These are phyloP conservation scores for Chaetura pelagica DNA, from an alignment of 2,113 vertebrate genomes.

Conservation along the genomic window DNA sequence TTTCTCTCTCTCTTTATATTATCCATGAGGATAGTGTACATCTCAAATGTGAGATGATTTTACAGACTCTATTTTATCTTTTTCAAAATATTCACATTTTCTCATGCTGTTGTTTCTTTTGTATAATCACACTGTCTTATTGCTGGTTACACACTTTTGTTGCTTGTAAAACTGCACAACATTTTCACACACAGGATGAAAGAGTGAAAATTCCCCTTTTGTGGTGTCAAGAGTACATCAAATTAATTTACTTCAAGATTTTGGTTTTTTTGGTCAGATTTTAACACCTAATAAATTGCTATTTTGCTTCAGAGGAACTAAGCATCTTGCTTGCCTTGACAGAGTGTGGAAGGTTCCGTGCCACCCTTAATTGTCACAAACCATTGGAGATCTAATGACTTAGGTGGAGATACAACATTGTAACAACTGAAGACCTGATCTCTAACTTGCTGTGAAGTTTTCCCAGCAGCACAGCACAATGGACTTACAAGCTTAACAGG, in stretches of 20 bases:
- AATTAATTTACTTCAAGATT: neutral
- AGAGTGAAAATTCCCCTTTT: neutral
- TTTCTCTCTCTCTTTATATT: neutral
- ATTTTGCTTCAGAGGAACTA: neutral
- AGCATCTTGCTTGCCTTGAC: neutral
- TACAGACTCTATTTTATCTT: neutral
- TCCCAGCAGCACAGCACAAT: neutral
- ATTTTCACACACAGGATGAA: neutral
- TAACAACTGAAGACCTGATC: neutral
- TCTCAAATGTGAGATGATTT: neutral
- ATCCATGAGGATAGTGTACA: neutral
- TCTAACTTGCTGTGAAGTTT: neutral
- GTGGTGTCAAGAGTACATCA: neutral
- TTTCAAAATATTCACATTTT: slow-evolving; percentile 26
- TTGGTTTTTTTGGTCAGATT: neutral
- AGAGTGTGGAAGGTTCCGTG: neutral
- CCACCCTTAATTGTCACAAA: neutral
- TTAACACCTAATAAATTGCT: neutral
- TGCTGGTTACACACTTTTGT: neutral
- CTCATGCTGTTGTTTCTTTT: neutral
- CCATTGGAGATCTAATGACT: neutral
- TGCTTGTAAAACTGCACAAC: neutral
- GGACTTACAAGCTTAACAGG: neutral
- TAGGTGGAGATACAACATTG: neutral
- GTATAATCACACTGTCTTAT: neutral